A percentile compares a stretch with the other conserved stretches of the same genome.
phyloP scores from a whole-genome alignment of 2,113 vertebrate species.

The Ailurus styani region DNA sequence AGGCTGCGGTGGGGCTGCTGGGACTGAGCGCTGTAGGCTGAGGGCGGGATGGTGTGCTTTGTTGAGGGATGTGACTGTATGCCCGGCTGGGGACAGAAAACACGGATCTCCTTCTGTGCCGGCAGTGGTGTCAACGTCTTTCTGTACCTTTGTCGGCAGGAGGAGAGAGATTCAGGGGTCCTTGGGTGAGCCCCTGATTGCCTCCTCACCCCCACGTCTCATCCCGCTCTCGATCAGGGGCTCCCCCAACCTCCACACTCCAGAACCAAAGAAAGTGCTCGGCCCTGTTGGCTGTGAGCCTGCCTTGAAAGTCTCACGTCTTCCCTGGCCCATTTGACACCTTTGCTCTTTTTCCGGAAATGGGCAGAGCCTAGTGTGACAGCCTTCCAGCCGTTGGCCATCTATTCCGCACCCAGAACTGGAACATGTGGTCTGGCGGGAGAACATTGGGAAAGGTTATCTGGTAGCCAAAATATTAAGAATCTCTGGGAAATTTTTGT shows the following conservation, averaged over 20 bases:
- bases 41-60: background rate
- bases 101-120: background rate
- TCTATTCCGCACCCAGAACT: background rate
- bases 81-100: background rate
- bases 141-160: background rate
- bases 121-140: background rate
- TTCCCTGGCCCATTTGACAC: background rate
- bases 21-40: background rate
- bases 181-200: background rate
- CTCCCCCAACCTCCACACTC: background rate
- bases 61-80: conserved; percentile 1
- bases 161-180: background rate
- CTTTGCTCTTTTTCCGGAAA: background rate
- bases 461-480: conserved; percentile 16
- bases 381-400: background rate
- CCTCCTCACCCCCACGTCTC: background rate
- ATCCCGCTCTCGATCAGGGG: background rate
- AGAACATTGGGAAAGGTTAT: background rate
- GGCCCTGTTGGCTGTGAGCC: background rate
- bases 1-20: background rate
- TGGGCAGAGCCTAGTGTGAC: background rate
- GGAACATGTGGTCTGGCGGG: background rate
- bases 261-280: background rate
- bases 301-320: background rate
- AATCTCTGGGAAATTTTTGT: conserved; percentile 23